phyloP scores from a whole-genome alignment of 2,888 invertebrate species.

The Cataglyphis albicans region DNA sequence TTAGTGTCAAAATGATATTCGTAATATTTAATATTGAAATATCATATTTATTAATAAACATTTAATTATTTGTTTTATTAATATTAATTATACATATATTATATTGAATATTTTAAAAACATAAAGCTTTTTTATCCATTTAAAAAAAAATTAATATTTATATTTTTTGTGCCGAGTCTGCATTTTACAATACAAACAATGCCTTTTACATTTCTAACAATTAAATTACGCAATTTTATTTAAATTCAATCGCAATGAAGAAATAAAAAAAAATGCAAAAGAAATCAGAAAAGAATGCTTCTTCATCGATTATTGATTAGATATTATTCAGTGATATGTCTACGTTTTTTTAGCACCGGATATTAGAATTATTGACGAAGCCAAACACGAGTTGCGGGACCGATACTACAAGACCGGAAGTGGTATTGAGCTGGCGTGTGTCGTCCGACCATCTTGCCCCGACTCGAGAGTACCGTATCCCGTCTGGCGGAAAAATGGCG shows the following conservation, averaged over 20 bases:
- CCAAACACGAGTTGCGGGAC: conserved; percentile 90
- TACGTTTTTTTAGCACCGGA: conserved; percentile 88
- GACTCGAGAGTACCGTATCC: conserved; percentile 83
- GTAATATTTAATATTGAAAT: not conserved
- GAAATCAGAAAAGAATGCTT: not conserved
- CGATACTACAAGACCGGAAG: conserved; percentile 92
- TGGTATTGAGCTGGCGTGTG: conserved; percentile 90
- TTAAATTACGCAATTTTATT: not conserved
- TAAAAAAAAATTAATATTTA: too few relatives aligned
- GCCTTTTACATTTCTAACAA: not conserved
- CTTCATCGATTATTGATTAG: not conserved
- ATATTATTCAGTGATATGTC: not conserved
- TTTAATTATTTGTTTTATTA: not conserved
- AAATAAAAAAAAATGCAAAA: not conserved
- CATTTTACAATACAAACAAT: not conserved
- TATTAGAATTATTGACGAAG: conserved; percentile 90
- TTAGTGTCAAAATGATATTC: not conserved
- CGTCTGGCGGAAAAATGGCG: conserved; percentile 83
- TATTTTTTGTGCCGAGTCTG: too few relatives aligned
- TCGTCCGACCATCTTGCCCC: conserved; percentile 86
- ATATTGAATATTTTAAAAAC: not conserved
- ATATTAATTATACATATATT: not conserved
- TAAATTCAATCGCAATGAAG: not conserved
- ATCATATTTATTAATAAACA: not conserved
- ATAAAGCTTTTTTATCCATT: not conserved